Evolutionary conservation across 1,140 invertebrate genomes (phyloP), one percentile per base, ranked within the genome.

Genomic region (Ridgeia piscesae): DNA sequence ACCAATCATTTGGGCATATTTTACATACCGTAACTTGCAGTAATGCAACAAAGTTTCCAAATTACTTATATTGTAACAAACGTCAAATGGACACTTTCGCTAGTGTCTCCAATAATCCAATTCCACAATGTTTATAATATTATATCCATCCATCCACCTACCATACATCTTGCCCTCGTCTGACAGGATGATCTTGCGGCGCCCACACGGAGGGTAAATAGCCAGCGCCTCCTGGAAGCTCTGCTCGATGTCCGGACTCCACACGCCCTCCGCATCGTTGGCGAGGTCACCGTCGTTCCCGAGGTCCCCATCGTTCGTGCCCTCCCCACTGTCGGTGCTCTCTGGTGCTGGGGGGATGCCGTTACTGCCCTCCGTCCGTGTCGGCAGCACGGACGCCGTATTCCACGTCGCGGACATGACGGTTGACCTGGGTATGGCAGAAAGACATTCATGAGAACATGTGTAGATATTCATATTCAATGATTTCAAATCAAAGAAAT

Each of bases 131-230:
- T 50, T 50, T 8, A 50, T 91, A 14, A 21, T 11, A 58, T n/a
- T 34, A 89, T 31, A 9, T n/a, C 92, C 33, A 92, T 14, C 21
- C 8, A 6, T 88, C 9, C 89, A 98, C 98, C 98, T 97, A 99
- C 99, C 99, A 97, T 99, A 99, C 99, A 99, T 99, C 97, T 99
- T 99, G 95, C 99, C 99, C 97, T 99, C 99, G 96, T 99, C 99
- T 93, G 99, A 99, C 94, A 99, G 97, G 94, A 99, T 99, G 95
- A 99, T 99, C 97, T 99, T 99, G 95, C 99, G 97, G 94, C 99
- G 96, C 92, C 99, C 99, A 96, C 99, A 99, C 93, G 99, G 99
- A 92, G 99, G 99, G 97, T 99, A 99, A 96, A 99, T 99, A 94
- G 99, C 99, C 94, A 99, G 97, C 89, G 99, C 99, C 97, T 99